A percentile compares a stretch with the other conserved stretches of the same genome.
Evolutionary conservation across 2,113 vertebrate species (phyloP).

Genomic region (Cygnus atratus): DNA sequence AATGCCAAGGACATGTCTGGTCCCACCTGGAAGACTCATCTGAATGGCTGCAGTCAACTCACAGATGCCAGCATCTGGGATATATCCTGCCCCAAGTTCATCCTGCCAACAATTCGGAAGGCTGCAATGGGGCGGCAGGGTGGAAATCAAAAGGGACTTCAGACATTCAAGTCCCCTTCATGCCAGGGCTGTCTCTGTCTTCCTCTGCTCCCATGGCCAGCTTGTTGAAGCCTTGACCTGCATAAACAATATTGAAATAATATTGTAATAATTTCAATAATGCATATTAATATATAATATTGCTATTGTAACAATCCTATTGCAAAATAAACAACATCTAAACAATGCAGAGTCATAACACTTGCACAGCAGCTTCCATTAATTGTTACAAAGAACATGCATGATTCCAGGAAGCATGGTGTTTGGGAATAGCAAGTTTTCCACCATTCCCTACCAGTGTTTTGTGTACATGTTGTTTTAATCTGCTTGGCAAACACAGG

Average conservation of each 20-base stretch:
- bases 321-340: not conserved
- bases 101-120: not conserved
- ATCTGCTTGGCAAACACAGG: not conserved
- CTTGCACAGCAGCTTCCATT: conserved; percentile 28
- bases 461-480: not conserved
- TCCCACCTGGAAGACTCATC: not conserved
- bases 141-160: not conserved
- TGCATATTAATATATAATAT: not conserved
- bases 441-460: not conserved
- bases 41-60: not conserved
- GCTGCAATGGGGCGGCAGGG: not conserved
- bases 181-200: not conserved
- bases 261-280: not conserved
- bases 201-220: not conserved
- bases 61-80: not conserved
- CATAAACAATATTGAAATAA: not conserved
- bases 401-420: not conserved
- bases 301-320: not conserved
- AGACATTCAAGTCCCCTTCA: not conserved
- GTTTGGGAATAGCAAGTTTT: not conserved
- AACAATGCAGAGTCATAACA: conserved; percentile 17
- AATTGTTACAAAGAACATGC: conserved; percentile 31
- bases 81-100: not conserved
- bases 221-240: not conserved
- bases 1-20: not conserved